These are phyloP conservation scores for Erebia palarica DNA, from an alignment of 2,888 invertebrate genomes.

Conservation along the genomic window DNA sequence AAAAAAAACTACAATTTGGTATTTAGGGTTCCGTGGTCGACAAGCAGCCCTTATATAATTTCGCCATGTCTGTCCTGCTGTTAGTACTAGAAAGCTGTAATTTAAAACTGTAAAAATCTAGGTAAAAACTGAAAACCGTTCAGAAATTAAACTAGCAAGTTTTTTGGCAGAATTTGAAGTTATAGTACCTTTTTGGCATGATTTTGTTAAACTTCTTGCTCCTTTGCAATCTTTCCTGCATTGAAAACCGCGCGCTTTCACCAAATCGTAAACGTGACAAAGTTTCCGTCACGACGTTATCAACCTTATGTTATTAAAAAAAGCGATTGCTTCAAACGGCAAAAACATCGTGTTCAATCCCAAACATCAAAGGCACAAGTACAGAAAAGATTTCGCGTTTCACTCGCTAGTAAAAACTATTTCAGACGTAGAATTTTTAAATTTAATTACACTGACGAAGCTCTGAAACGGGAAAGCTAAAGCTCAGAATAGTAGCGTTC, in stretches of 20 bases:
- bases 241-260: slow-evolving; percentile 3
- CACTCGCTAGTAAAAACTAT: background rate
- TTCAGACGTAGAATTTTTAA: slow-evolving; percentile 1
- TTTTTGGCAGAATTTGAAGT: too few relatives aligned
- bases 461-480: background rate
- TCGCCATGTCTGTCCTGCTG: too few relatives aligned
- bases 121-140: too few relatives aligned
- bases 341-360: background rate
- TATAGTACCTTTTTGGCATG: background rate
- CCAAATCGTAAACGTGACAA: background rate
- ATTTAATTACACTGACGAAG: background rate
- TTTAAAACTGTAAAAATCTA: too few relatives aligned
- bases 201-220: background rate
- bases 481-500: background rate
- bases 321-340: slow-evolving; percentile 1
- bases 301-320: background rate
- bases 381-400: background rate
- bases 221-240: background rate
- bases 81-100: too few relatives aligned
- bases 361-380: background rate
- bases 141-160: too few relatives aligned
- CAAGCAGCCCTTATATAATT: too few relatives aligned
- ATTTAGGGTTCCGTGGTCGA: too few relatives aligned
- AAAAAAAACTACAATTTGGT: too few relatives aligned
- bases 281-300: background rate